Conservation (phyloP, 1,140 invertebrate species). For the Psix sp. region DNA sequence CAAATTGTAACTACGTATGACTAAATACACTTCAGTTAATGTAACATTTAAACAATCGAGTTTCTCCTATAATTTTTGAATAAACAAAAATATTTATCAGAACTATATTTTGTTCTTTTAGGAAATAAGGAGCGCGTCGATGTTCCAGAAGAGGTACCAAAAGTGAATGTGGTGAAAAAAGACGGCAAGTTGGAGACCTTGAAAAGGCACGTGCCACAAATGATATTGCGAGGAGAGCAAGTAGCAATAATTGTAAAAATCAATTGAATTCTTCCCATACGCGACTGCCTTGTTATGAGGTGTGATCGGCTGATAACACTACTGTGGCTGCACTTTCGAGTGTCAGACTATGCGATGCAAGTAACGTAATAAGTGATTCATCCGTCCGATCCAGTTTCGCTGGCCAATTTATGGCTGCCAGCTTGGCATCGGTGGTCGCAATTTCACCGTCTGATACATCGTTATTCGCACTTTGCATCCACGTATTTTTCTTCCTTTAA, state of each 20-base stretch:
- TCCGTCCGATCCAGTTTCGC: constrained; percentile 6
- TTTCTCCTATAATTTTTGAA: not conserved
- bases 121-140: constrained; percentile 2
- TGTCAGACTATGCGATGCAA: constrained; percentile 21
- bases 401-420: too few species aligned
- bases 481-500: too few species aligned
- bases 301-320: constrained; percentile 34
- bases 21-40: too few species aligned
- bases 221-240: constrained; percentile 91
- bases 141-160: constrained; percentile 69
- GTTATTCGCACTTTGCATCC: too few species aligned
- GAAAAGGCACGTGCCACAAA: constrained; percentile 85
- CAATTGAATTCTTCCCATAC: constrained; percentile 52
- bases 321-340: constrained; percentile 30
- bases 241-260: constrained; percentile 81
- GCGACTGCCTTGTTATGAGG: constrained; percentile 19
- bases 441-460: too few species aligned
- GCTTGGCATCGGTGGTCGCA: too few species aligned
- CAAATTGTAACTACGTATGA: too few species aligned
- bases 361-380: constrained; percentile 42
- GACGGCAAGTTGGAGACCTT: constrained; percentile 83
- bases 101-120: constrained; percentile 5
- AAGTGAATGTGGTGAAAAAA: constrained; percentile 76
- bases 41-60: too few species aligned
- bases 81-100: not conserved